Conservation (phyloP, 2,888 invertebrate genomes). For the Drosophila kuntzei region DNA sequence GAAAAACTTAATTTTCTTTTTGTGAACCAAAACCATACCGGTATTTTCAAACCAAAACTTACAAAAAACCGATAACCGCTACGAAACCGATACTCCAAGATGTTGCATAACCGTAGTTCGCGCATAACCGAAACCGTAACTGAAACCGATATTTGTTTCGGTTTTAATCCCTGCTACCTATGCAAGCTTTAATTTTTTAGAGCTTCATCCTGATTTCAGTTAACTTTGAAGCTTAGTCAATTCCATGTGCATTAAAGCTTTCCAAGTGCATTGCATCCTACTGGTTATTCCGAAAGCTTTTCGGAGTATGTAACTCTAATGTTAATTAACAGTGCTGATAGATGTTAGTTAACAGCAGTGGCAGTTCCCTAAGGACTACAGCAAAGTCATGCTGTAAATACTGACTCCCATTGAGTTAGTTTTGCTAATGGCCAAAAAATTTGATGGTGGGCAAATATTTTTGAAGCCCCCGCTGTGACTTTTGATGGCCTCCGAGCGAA, state of each 20-base stretch:
- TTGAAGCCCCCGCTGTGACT: constrained; percentile 44
- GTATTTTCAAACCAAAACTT: no score
- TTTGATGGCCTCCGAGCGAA: constrained; percentile 3
- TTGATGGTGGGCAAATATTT: constrained; percentile 28
- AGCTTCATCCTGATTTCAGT: neutral
- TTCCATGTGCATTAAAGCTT: constrained; percentile 2
- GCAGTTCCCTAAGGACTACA: neutral
- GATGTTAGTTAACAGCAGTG: constrained; percentile 18
- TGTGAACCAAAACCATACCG: no score
- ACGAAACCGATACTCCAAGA: no score
- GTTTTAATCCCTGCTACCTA: no score
- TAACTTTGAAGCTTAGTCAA: neutral
- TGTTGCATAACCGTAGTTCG: no score
- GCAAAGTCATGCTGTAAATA: constrained; percentile 1
- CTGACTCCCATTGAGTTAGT: constrained; percentile 16
- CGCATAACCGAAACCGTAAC: no score
- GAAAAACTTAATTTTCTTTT: no score
- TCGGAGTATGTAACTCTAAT: constrained; percentile 25
- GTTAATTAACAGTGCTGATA: constrained; percentile 10
- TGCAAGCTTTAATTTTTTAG: neutral
- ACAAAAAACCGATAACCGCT: no score
- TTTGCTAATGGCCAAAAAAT: constrained; percentile 28
- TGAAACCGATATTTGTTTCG: no score
- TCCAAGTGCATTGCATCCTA: neutral
- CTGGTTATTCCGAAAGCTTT: constrained; percentile 21